Percentiles rank a stretch among this genome's conserved stretches.
Evolutionary conservation across 1,140 invertebrate genomes (phyloP).

Genomic region (Camponotus vicinus): DNA sequence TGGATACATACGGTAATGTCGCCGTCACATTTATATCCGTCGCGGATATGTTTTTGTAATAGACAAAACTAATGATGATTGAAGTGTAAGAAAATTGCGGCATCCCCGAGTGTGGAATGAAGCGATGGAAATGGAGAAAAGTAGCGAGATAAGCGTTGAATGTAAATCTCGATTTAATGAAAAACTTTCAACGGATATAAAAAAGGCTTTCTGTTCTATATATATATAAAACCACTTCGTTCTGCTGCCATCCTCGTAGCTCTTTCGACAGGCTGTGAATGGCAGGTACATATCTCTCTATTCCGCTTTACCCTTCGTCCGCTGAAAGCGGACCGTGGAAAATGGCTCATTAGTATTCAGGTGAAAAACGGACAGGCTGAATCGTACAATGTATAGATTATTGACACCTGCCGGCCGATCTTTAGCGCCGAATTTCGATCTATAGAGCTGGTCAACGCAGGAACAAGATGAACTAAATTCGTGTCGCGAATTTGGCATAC

Average conservation of each 20-base stretch:
- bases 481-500: constrained; percentile 49
- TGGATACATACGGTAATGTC: background rate
- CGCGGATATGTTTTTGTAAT: constrained; percentile 5
- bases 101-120: constrained; percentile 4
- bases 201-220: constrained; percentile 48
- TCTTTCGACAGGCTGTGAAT: constrained; percentile 63
- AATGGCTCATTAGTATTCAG: constrained; percentile 68
- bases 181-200: constrained; percentile 32
- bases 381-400: constrained; percentile 58
- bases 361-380: constrained; percentile 52
- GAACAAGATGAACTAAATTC: constrained; percentile 48
- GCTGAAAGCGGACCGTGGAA: constrained; percentile 42
- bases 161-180: constrained; percentile 42
- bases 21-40: constrained; percentile 25
- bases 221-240: constrained; percentile 46
- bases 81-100: constrained; percentile 40
- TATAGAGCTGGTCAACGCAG: background rate
- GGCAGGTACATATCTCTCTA: constrained; percentile 60
- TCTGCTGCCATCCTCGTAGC: constrained; percentile 5
- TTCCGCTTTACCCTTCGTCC: constrained; percentile 58
- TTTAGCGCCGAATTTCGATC: constrained; percentile 47
- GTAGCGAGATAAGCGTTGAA: constrained; percentile 8
- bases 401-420: constrained; percentile 55
- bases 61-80: constrained; percentile 33
- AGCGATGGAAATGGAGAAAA: constrained; percentile 29